Evolutionary conservation across 23 tunicate genomes (phyloP), one percentile per base, ranked within the genome.

Genomic region (Trididemnum clinides): DNA sequence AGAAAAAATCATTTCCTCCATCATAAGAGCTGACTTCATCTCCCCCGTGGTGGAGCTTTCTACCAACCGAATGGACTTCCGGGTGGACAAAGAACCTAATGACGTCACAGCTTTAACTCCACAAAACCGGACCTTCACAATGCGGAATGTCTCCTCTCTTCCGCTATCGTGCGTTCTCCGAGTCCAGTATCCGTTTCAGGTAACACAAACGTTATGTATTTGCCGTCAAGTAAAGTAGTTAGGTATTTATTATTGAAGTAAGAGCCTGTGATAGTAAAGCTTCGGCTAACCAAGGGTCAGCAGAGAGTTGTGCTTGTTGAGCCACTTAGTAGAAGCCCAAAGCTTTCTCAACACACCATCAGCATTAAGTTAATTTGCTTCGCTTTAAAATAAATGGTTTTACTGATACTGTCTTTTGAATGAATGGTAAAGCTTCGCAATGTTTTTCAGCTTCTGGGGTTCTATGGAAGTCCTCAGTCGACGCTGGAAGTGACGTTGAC

Each of bases 131-230:
- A 86, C 85, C 29, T 94, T 94, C 34, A 50, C 84, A 33, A 88
- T 86, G 28, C 84, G 84, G 28, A 94, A 94, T 50, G 88, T 94
- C 18, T 94, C 98, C 39, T 85, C 94, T 15, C 85, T 94, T 49
- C 98, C 98, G 0, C 84, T 94, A 15, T 84, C 98, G 28, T 94
- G 98, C 59, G 71, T 89, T 0, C 72, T 94, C 33, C 81, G 81
- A 0, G 92, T 89, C 0, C 78, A 85, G 39, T 82, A 94, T 64
- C 98, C 98, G 21, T 94, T 94, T 71, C 98, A 94, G 85, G 98
- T 94, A 39, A 64, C n/a, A n/a, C n/a, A n/a, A n/a, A n/a, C n/a
- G n/a, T n/a, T n/a, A n/a, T n/a, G n/a, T n/a, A n/a, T n/a, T n/a
- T n/a, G n/a, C n/a, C n/a, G n/a, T n/a, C n/a, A n/a, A n/a, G n/a